Evolutionary conservation across 1,140 invertebrate genomes (phyloP).

Genomic region (Solenopsis invicta): DNA sequence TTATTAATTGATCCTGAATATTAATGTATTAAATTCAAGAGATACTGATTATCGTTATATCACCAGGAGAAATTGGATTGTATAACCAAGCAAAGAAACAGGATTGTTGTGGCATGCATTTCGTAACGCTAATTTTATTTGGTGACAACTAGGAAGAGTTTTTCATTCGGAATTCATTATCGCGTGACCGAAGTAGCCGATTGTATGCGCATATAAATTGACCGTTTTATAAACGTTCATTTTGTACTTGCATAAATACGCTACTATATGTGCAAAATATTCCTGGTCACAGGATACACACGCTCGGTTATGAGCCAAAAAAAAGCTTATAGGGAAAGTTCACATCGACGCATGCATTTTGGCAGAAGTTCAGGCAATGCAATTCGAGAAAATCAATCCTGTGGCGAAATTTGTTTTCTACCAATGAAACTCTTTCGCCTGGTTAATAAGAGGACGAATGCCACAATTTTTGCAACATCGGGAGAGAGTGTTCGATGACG

Average conservation of each 20-base stretch:
- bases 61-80: conserved; percentile 12
- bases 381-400: conserved; percentile 74
- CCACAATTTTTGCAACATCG: neutral
- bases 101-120: neutral
- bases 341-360: conserved; percentile 62
- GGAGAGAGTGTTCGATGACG: neutral
- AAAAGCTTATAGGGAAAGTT: conserved; percentile 41
- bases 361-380: conserved; percentile 73
- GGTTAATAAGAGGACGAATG: conserved; percentile 59
- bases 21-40: neutral
- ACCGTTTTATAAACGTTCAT: conserved; percentile 37
- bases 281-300: neutral
- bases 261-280: conserved; percentile 2
- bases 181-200: neutral
- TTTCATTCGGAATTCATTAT: neutral
- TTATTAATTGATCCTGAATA: neutral
- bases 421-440: conserved; percentile 25
- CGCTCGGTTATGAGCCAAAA: neutral
- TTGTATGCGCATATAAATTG: conserved; percentile 42
- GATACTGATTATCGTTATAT: conserved; percentile 9
- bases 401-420: conserved; percentile 57
- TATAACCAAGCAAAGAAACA: neutral
- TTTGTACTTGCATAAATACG: conserved; percentile 8
- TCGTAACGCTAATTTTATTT: neutral
- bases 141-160: conserved; percentile 4